Percentiles rank a stretch among this genome's conserved stretches.
Evolutionary conservation across 1,140 invertebrate genomes (phyloP).

Genomic region (Pogonognathellus flavescens): DNA sequence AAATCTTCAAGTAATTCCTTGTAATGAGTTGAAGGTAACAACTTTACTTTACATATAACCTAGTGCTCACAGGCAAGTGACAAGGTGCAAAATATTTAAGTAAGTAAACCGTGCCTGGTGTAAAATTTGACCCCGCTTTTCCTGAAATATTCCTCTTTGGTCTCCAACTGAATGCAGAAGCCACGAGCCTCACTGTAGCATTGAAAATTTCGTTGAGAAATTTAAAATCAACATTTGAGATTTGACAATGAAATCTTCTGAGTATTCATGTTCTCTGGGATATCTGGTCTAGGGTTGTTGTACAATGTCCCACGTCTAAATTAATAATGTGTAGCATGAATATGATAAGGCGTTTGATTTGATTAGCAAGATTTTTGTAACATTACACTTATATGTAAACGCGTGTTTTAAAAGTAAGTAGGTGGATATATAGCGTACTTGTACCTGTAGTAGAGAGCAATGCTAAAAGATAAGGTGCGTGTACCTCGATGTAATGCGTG

Average conservation of each 20-base stretch:
- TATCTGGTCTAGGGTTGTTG: no score
- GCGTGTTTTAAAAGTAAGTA: no score
- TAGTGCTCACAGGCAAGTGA: slow-evolving; percentile 6
- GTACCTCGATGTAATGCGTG: no score
- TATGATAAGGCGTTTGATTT: no score
- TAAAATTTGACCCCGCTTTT: slow-evolving; percentile 45
- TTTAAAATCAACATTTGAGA: neutral
- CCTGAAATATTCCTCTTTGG: slow-evolving; percentile 38
- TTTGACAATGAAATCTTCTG: neutral
- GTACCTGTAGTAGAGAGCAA: no score
- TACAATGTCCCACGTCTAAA: neutral
- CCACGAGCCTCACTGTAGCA: slow-evolving; percentile 39
- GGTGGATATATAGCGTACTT: no score
- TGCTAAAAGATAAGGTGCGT: no score
- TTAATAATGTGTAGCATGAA: neutral
- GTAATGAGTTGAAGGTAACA: slow-evolving; percentile 27
- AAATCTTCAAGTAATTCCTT: slow-evolving; percentile 6
- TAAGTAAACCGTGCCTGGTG: slow-evolving; percentile 38
- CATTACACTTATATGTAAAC: no score
- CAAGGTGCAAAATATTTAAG: slow-evolving; percentile 30
- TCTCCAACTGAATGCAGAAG: neutral
- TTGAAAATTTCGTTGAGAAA: slow-evolving; percentile 43
- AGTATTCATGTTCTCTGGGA: neutral
- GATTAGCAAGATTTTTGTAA: no score
- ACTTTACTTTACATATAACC: neutral